Evolutionary conservation across 2,113 vertebrate species (phyloP), one percentile per base, ranked within the genome.

Genomic region (Notarius lentiginosus): DNA sequence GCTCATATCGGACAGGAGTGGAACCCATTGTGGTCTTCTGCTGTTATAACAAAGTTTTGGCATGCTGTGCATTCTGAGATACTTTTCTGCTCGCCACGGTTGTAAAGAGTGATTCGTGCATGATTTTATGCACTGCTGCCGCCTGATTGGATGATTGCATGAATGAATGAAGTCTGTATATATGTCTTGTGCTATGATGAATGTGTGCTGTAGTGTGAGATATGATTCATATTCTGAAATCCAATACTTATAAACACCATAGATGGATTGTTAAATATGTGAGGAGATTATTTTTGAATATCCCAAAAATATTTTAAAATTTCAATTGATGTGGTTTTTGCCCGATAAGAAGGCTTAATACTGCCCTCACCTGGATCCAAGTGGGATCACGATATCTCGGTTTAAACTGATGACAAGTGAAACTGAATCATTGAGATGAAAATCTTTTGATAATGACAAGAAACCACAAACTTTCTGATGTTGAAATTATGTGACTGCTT

Each of bases 351-450:
- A 61, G 79, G 17, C 30, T 14, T 56, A 86, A 70, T 53, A 47
- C 18, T 80, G 84, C 84, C 76, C 84, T 86, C 76, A 47, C 7
- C 20, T 86, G 84, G 76, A 80, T 70, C 15, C 5, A 80, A 1
- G 24, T 14, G 30, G 63, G 11, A 86, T 70, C 63, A 86, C 58
- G 77, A 47, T 60, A 14, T 76, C 73, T 2, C 24, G 34, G 18
- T 18, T 79, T 2, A 56, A 30, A 12, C 27, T 34, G 51, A 7
- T 79, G 51, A 65, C 15, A 55, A 20, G 1, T 51, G 7, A 75
- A 82, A 63, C 17, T 34, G 9, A 41, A 14, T 24, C 14, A 79
- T 3, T 1, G 5, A 30, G 51, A 79, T 12, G 22, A 7, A 27
- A 55, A 24, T 76, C 20, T n/a, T 51, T 77, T 55, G 22, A 27